Conservation (phyloP, 2,797 vertebrate genomes). For the Semotilus atromaculatus region DNA sequence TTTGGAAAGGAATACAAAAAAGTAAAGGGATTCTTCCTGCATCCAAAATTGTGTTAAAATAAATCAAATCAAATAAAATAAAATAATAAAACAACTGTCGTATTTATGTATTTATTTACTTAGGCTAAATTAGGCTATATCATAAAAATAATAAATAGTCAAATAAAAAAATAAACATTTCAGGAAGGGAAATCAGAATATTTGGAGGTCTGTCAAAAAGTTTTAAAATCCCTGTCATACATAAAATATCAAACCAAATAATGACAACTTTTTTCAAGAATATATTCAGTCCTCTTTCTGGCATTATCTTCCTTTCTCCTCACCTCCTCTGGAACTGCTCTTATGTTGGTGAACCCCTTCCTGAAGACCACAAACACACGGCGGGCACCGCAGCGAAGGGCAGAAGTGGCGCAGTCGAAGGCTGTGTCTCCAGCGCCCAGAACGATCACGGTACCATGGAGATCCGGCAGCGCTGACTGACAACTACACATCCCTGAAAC, state of each 20-base stretch:
- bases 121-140: background rate
- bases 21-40: too few species aligned
- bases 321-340: slow-evolving; percentile 97
- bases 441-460: slow-evolving; percentile 88
- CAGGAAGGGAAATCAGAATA: background rate
- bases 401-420: slow-evolving; percentile 96
- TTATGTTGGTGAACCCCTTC: slow-evolving; percentile 93
- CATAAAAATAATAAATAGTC: background rate
- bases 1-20: background rate
- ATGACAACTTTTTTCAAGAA: background rate
- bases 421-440: slow-evolving; percentile 95
- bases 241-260: background rate
- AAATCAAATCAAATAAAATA: background rate
- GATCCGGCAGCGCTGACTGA: slow-evolving; percentile 80
- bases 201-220: background rate
- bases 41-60: background rate
- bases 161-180: too few species aligned
- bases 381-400: slow-evolving; percentile 90
- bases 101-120: background rate
- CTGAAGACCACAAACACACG: slow-evolving; percentile 91
- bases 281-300: background rate
- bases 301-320: background rate
- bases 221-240: background rate
- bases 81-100: background rate
- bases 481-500: slow-evolving; percentile 89